Conservation (phyloP, 2,888 invertebrate genomes). For the Onthophagus sagittarius region DNA sequence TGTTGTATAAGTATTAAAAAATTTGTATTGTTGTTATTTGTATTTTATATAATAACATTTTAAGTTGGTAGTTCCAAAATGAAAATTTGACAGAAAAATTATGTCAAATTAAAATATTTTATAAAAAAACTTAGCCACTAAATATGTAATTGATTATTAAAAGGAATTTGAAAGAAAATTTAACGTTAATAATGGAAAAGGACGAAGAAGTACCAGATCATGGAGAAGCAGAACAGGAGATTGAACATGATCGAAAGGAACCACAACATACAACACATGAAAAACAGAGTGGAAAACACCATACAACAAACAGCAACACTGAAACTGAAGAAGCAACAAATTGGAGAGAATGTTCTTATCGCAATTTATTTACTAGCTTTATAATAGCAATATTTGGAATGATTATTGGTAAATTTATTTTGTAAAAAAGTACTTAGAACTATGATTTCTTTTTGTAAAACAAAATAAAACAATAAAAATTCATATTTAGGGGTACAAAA, state of each 20-base stretch:
- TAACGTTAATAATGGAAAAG: no score
- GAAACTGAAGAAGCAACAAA: not conserved
- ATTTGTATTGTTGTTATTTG: no score
- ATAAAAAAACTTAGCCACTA: no score
- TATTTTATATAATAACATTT: no score
- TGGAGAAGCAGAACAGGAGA: not conserved
- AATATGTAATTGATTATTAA: no score
- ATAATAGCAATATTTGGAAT: not conserved
- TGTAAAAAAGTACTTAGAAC: not conserved
- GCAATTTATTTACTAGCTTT: not conserved
- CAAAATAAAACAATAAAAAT: not conserved
- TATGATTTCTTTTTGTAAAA: not conserved
- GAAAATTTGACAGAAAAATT: no score
- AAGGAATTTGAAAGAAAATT: no score
- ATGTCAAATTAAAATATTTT: no score
- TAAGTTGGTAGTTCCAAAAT: no score
- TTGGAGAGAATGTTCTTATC: not conserved
- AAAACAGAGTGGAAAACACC: not conserved
- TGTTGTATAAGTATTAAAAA: no score
- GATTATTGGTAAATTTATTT: not conserved
- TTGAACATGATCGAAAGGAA: not conserved
- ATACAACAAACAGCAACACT: not conserved
- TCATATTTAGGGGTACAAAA: not conserved
- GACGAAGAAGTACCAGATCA: no score
- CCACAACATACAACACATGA: not conserved